phyloP scores from a whole-genome alignment of 1,140 invertebrate genomes.

The Tachypleus tridentatus region DNA sequence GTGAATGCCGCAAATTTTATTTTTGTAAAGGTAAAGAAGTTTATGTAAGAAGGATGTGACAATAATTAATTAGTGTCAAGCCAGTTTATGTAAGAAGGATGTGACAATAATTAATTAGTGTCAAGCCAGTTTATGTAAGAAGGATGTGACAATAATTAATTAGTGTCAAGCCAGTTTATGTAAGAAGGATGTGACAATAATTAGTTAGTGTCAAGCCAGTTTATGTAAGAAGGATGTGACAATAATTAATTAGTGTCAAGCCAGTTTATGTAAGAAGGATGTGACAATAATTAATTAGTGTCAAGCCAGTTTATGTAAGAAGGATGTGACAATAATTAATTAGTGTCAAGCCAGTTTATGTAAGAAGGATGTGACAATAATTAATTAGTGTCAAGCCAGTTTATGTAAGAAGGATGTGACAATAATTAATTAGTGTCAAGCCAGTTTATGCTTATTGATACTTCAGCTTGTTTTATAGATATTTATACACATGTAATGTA shows the following conservation, averaged over 20 bases:
- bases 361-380: not conserved
- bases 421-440: no score
- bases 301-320: not conserved
- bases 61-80: not conserved
- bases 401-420: not conserved
- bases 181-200: not conserved
- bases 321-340: not conserved
- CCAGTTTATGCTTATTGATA: not conserved
- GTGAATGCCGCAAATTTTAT: conserved; percentile 45
- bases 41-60: not conserved
- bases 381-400: no score
- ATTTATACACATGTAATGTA: no score
- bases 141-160: not conserved
- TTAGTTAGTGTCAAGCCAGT: not conserved
- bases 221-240: not conserved
- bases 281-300: not conserved
- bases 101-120: not conserved
- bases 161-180: not conserved
- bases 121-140: not conserved
- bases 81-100: not conserved
- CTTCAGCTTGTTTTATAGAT: no score
- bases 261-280: not conserved
- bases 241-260: no score
- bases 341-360: no score
- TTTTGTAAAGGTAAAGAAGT: conserved; percentile 32